Evolutionary conservation across 2,888 invertebrate species (phyloP).

Genomic region (Invenusta paracnida): DNA sequence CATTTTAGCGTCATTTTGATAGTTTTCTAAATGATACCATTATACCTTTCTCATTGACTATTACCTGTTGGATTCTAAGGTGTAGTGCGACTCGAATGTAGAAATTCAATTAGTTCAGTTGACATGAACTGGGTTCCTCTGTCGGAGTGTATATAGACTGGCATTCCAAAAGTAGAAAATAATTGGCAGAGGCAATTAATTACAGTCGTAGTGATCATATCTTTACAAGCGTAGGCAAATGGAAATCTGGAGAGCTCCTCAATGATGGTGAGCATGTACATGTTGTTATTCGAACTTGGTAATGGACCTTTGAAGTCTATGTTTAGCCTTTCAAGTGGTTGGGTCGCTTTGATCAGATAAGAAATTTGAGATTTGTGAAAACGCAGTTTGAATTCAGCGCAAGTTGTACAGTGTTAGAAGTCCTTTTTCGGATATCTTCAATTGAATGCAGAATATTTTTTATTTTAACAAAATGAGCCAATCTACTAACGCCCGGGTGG

Average conservation of each 20-base stretch:
- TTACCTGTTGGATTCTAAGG: constrained; percentile 22
- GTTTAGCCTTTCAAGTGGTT: not conserved
- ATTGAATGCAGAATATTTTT: not conserved
- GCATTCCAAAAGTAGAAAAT: constrained; percentile 5
- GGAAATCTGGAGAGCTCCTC: not conserved
- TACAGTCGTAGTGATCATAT: not conserved
- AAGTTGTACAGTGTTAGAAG: not conserved
- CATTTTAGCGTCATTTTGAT: no score
- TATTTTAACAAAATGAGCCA: not conserved
- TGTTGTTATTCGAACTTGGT: not conserved
- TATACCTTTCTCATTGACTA: constrained; percentile 14
- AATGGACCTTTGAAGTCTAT: constrained; percentile 18
- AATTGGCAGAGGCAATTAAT: not conserved
- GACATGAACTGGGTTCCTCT: constrained; percentile 28
- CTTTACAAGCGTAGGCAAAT: not conserved
- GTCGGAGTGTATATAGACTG: constrained; percentile 11
- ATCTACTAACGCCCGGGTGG: not conserved
- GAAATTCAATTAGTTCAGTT: not conserved
- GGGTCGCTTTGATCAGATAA: constrained; percentile 10
- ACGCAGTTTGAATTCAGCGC: constrained; percentile 11
- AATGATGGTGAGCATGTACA: not conserved
- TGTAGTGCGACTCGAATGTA: not conserved
- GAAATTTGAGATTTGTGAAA: not conserved
- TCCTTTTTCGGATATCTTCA: not conserved
- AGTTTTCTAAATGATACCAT: constrained; percentile 12